phyloP scores from a whole-genome alignment of 2,888 invertebrate genomes.

The Caenorhabditis sulstoni region DNA sequence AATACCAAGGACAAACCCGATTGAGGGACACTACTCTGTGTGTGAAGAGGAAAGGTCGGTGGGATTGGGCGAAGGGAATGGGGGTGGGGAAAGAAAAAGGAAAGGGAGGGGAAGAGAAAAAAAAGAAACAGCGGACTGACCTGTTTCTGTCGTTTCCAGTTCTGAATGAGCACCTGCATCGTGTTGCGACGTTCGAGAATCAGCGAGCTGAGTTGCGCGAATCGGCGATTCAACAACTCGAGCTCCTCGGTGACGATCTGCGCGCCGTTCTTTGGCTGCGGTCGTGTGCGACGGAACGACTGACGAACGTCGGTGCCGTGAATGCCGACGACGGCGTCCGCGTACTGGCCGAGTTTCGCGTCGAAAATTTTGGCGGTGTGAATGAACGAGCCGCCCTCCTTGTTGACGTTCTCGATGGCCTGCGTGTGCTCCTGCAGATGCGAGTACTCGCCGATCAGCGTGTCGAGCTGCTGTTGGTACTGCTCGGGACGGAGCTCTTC shows the following conservation, averaged over 20 bases:
- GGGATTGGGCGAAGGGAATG: no score
- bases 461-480: slow-evolving; percentile 79
- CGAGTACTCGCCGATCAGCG: slow-evolving; percentile 87
- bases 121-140: slow-evolving; percentile 64
- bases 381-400: slow-evolving; percentile 94
- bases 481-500: slow-evolving; percentile 79
- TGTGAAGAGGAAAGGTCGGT: no score
- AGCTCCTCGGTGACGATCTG: slow-evolving; percentile 79
- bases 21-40: no score
- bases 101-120: background rate
- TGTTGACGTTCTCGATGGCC: slow-evolving; percentile 94
- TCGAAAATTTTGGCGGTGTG: slow-evolving; percentile 96
- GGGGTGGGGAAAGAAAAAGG: background rate
- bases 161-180: slow-evolving; percentile 80
- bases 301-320: slow-evolving; percentile 74
- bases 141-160: slow-evolving; percentile 80
- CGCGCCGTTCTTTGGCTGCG: slow-evolving; percentile 80
- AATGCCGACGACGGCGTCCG: slow-evolving; percentile 85
- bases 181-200: slow-evolving; percentile 80
- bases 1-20: no score
- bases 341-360: slow-evolving; percentile 89
- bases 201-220: slow-evolving; percentile 79
- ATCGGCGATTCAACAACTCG: slow-evolving; percentile 80
- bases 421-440: slow-evolving; percentile 93
- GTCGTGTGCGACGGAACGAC: slow-evolving; percentile 74